A percentile compares a stretch with the other conserved stretches of the same genome.
phyloP scores from a whole-genome alignment of 2,797 vertebrate species.

The Esox lucius region DNA sequence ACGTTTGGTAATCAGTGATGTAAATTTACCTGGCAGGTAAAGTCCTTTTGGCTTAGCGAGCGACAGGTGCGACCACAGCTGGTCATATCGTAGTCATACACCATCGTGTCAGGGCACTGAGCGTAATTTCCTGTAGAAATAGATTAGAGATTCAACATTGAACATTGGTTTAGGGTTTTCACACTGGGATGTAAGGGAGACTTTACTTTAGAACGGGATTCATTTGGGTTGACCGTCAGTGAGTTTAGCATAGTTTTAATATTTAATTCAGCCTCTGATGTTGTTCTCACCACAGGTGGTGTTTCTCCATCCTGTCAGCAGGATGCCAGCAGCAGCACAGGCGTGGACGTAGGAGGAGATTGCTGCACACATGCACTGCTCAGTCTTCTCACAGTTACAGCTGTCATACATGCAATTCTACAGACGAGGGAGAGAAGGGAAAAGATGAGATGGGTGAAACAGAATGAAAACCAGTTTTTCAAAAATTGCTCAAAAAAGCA shows the following conservation, averaged over 20 bases:
- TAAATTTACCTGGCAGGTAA: constrained; percentile 60
- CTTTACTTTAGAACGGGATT: background rate
- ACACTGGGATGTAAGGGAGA: too few relatives aligned
- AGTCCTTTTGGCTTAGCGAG: constrained; percentile 72
- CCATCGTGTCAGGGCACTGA: constrained; percentile 72
- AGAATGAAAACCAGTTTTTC: background rate
- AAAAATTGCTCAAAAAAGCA: background rate
- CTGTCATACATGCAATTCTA: constrained; percentile 82
- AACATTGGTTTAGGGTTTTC: too few relatives aligned
- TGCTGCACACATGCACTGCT: too few relatives aligned
- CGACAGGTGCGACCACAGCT: constrained; percentile 78
- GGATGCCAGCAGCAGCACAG: constrained; percentile 74
- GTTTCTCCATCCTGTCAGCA: constrained; percentile 74
- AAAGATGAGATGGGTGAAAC: too few relatives aligned
- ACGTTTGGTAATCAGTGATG: background rate
- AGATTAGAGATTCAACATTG: constrained; percentile 1
- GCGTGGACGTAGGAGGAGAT: too few relatives aligned
- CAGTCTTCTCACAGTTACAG: too few relatives aligned
- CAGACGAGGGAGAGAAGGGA: constrained; percentile 4
- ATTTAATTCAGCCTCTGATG: background rate
- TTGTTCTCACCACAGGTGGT: constrained; percentile 74
- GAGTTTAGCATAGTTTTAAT: too few relatives aligned
- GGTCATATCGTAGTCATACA: constrained; percentile 74
- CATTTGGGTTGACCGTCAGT: background rate
- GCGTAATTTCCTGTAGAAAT: constrained; percentile 63